Conservation (phyloP, 1,140 invertebrate genomes). For the Heliconius melpomene region DNA sequence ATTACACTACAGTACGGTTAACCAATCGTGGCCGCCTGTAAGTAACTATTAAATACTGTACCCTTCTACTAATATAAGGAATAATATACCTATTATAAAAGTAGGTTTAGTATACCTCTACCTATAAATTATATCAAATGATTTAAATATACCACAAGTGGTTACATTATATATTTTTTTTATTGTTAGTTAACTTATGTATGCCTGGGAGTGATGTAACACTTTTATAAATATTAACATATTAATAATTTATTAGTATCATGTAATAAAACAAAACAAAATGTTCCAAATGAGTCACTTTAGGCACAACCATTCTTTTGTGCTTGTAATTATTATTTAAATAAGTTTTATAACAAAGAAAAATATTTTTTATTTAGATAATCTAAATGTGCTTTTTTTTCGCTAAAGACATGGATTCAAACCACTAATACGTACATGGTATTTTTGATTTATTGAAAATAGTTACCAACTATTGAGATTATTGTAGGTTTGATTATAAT, state of each 20-base stretch:
- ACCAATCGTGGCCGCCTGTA: no score
- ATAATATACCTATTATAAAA: no score
- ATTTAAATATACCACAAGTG: background rate
- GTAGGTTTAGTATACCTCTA: no score
- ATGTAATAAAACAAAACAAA: background rate
- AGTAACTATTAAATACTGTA: no score
- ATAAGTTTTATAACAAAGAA: background rate
- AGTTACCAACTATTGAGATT: background rate
- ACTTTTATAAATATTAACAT: background rate
- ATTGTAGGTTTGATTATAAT: background rate
- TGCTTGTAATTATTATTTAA: background rate
- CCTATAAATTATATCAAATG: background rate
- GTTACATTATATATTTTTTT: background rate
- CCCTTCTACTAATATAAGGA: no score
- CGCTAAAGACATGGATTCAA: no score
- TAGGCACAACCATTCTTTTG: background rate
- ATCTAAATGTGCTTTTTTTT: no score
- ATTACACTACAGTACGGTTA: no score
- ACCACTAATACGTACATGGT: background rate
- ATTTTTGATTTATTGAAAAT: background rate
- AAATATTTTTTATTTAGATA: background rate
- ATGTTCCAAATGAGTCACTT: slow-evolving; percentile 5
- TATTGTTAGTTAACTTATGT: background rate
- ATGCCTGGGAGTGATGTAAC: background rate
- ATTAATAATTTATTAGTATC: background rate